Conservation (phyloP, 2,797 vertebrate species). For the Sebastes goodei region DNA sequence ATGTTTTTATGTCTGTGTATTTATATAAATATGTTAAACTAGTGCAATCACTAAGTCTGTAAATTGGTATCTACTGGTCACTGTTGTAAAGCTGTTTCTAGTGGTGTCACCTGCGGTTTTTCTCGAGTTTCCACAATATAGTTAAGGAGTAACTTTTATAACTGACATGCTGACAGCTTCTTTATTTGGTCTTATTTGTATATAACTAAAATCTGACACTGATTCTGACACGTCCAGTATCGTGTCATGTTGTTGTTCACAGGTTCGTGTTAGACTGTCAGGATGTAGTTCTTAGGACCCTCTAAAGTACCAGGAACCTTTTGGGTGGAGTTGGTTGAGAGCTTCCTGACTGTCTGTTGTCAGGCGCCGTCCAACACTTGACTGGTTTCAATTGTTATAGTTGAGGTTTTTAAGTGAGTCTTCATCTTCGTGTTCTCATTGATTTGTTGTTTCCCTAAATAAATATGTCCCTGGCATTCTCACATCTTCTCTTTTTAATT, state of each 20-base stretch:
- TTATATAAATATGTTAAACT: not conserved
- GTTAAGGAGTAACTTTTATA: not conserved
- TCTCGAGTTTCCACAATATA: not conserved
- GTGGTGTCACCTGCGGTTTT: fast-evolving
- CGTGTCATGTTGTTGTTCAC: not conserved
- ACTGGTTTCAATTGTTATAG: not conserved
- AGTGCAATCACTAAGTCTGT: not conserved
- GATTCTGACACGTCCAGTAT: not conserved
- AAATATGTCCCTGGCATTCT: not conserved
- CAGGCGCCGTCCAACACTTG: not conserved
- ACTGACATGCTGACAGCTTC: not conserved
- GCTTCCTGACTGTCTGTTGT: constrained; percentile 16
- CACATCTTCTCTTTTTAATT: not conserved
- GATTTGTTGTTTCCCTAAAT: not conserved
- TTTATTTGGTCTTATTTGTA: not conserved
- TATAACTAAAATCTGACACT: not conserved
- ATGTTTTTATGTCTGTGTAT: fast-evolving
- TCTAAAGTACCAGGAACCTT: constrained; percentile 12
- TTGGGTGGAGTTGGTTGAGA: constrained; percentile 29
- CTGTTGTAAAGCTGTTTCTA: not conserved
- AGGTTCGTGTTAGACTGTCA: not conserved
- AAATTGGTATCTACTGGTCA: not conserved
- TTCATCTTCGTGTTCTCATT: not conserved
- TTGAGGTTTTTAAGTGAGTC: not conserved
- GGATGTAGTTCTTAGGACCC: constrained; percentile 29